Evolutionary conservation across 2,888 invertebrate species (phyloP).

Genomic region (Gortyna flavago): DNA sequence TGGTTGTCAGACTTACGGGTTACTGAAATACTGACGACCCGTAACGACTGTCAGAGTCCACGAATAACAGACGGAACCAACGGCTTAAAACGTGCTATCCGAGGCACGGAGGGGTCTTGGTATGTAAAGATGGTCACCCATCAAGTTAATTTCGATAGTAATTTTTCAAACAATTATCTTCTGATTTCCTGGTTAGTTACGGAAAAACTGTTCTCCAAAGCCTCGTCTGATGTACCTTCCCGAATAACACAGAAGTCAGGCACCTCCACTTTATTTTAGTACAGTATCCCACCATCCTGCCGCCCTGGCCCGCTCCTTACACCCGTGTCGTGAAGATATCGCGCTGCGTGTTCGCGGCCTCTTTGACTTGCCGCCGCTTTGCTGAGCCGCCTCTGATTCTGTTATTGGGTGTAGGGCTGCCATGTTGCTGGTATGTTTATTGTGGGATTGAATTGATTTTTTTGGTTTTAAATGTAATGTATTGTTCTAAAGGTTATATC

Average conservation of each 20-base stretch:
- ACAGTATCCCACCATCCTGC: conserved; percentile 23
- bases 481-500: neutral
- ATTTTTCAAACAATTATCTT: no score
- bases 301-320: conserved; percentile 50
- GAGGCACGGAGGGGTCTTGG: no score
- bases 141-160: neutral
- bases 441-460: neutral
- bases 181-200: no score
- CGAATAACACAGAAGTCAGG: conserved; percentile 25
- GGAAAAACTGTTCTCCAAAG: neutral
- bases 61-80: no score
- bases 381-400: conserved; percentile 78
- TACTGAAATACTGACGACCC: no score
- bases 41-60: no score
- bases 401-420: conserved; percentile 82
- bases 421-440: conserved; percentile 12
- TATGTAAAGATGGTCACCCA: no score
- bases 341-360: conserved; percentile 76
- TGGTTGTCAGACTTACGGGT: no score
- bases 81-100: no score
- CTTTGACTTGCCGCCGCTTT: conserved; percentile 76
- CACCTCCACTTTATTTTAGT: conserved; percentile 31
- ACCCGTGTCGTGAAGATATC: conserved; percentile 73
- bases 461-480: neutral
- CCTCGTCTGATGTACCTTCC: neutral